These are phyloP conservation scores for Geophilus truncorum DNA, from an alignment of 2,888 invertebrate genomes.

Conservation along the genomic window DNA sequence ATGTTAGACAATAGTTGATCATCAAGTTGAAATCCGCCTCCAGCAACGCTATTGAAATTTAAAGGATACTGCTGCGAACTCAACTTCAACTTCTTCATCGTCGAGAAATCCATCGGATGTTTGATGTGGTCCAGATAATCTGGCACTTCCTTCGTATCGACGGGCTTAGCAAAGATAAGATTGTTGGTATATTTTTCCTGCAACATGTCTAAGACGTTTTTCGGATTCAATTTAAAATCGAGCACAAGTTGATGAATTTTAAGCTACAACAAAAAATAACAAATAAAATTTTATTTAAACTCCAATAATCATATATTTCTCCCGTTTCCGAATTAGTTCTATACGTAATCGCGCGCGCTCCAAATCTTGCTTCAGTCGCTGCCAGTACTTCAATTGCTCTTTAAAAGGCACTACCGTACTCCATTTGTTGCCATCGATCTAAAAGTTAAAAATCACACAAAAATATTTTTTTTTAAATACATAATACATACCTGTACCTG, in stretches of 20 bases:
- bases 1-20: conserved; percentile 90
- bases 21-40: conserved; percentile 91
- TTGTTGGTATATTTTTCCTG: conserved; percentile 74
- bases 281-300: too few species aligned
- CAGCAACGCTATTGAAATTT: conserved; percentile 67
- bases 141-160: conserved; percentile 64
- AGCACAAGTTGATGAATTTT: conserved; percentile 66
- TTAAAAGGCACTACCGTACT: conserved; percentile 56
- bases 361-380: conserved; percentile 84
- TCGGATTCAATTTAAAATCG: conserved; percentile 73
- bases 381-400: conserved; percentile 87
- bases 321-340: conserved; percentile 90
- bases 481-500: background rate
- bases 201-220: conserved; percentile 69
- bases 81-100: conserved; percentile 66
- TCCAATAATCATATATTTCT: too few species aligned
- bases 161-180: conserved; percentile 90
- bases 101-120: conserved; percentile 82
- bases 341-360: conserved; percentile 88
- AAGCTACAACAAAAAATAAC: too few species aligned
- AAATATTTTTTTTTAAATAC: too few species aligned
- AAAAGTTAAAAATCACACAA: background rate
- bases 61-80: conserved; percentile 56
- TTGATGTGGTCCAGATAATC: conserved; percentile 82
- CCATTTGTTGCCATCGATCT: conserved; percentile 39